Evolutionary conservation across 2,888 invertebrate genomes (phyloP).

Genomic region (Parapristionchus giblindavisi): DNA sequence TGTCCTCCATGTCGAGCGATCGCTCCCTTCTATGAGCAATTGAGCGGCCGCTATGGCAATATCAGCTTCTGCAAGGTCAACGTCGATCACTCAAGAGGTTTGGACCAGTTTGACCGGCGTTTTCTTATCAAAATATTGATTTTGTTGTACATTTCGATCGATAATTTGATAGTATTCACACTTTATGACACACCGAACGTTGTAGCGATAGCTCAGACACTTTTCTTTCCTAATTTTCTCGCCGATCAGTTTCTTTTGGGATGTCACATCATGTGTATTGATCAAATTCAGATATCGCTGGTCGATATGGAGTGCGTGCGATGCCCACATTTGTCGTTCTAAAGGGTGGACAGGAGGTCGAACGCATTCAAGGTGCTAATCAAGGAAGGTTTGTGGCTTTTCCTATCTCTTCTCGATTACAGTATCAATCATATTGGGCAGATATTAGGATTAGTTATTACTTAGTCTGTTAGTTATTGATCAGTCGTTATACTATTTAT

Average conservation of each 20-base stretch:
- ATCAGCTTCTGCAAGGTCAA: conserved; percentile 86
- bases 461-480: not conserved
- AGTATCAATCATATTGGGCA: not conserved
- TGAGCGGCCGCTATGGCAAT: conserved; percentile 83
- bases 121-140: conserved; percentile 8
- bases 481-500: not conserved
- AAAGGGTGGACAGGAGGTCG: conserved; percentile 81
- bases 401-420: too few relatives aligned
- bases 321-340: conserved; percentile 99
- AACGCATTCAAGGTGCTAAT: conserved; percentile 88
- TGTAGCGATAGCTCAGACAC: too few relatives aligned
- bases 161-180: too few relatives aligned
- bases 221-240: too few relatives aligned
- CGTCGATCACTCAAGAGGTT: conserved; percentile 80
- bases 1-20: conserved; percentile 89
- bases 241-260: too few relatives aligned
- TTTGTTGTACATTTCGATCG: too few relatives aligned
- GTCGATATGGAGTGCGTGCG: conserved; percentile 86
- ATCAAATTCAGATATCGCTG: conserved; percentile 74
- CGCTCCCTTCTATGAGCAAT: conserved; percentile 24
- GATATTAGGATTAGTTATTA: not conserved
- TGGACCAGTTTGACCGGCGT: conserved; percentile 32
- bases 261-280: too few relatives aligned
- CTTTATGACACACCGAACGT: too few relatives aligned
- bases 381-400: conserved; percentile 69